Base-by-base conservation (phyloP, 1,140 invertebrate species). In the Ceratosolen fusciceps region DNA sequence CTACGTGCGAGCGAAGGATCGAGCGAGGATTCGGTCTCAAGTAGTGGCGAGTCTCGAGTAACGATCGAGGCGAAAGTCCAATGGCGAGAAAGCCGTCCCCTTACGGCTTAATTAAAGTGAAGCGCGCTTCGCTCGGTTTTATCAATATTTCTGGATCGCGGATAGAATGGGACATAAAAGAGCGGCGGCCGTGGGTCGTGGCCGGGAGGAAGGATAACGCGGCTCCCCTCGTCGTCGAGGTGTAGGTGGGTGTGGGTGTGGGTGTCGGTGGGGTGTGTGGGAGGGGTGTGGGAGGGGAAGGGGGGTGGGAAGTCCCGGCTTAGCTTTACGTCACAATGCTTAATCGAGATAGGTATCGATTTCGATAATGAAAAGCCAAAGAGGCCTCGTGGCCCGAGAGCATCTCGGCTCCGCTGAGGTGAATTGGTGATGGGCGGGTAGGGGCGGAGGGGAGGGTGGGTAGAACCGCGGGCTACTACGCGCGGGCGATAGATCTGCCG, bases 331-430 rank as follows among this genome's bases (percentile, higher is more conserved):
- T n/a, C n/a, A n/a, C n/a, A n/a, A n/a, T n/a, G 31, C 37, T 37
- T 65, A 37, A n/a, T 37, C n/a, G 8, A 65, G 60, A 65, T 65
- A 65, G 19, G 60, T 73, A 73, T 73, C 54, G 34, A 73, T 73
- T 73, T 56, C 31, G 52, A 58, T 73, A 37, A 34, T 39, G 26
- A 54, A 73, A 37, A 74, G 26, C 9, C 19, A 37, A 21, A 19
- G 52, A 26, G 12, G 54, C 2, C 21, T 73, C 71, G 5, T 31
- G n/a, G n/a, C 37, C 39, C 34, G 62, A 21, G 1, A 34, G 29
- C 60, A 4, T 65, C 29, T 14, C 60, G 39, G 39, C 12, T 12
- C 12, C 12, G 39, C 5, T 43, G 12, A 9, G 10, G 49, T 9
- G 19, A 19, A 19, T 19, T 52, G 49, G 49, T 21, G 19, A 14